Evolutionary conservation across 64 coral and sea anemone genomes (phyloP).

Genomic region (Anthopleura sola): DNA sequence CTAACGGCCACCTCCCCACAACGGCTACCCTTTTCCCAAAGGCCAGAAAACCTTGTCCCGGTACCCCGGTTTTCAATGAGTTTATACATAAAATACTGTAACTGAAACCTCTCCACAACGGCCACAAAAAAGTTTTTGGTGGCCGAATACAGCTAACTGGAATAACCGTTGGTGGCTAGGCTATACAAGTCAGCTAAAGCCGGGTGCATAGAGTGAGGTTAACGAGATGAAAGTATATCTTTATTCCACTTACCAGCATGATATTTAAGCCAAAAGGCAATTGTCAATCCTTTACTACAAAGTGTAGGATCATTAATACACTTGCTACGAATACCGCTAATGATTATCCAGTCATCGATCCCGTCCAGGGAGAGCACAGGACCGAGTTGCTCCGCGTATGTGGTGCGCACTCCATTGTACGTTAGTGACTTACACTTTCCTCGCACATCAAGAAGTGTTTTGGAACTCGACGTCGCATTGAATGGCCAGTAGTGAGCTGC

Average conservation of each 20-base stretch:
- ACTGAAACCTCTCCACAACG: too few relatives aligned
- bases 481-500: slow-evolving; percentile 78
- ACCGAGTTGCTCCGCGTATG: slow-evolving; percentile 67
- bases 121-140: too few relatives aligned
- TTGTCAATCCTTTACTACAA: slow-evolving; percentile 56
- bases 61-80: too few relatives aligned
- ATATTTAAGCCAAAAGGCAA: slow-evolving; percentile 87
- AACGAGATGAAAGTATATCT: too few relatives aligned
- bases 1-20: too few relatives aligned
- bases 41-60: too few relatives aligned
- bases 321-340: slow-evolving; percentile 7
- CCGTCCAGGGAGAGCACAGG: slow-evolving; percentile 63
- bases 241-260: slow-evolving; percentile 48
- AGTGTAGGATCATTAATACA: slow-evolving; percentile 64
- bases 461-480: slow-evolving; percentile 19
- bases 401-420: slow-evolving; percentile 40
- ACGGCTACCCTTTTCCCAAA: too few relatives aligned
- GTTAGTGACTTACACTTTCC: slow-evolving; percentile 27
- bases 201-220: too few relatives aligned
- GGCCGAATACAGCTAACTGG: too few relatives aligned
- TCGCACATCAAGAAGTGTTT: slow-evolving; percentile 54
- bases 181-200: too few relatives aligned
- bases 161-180: too few relatives aligned
- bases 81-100: too few relatives aligned
- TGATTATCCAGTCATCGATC: slow-evolving; percentile 31